These are phyloP conservation scores for Cygnus atratus DNA, from an alignment of 2,113 vertebrate genomes.

Conservation along the genomic window DNA sequence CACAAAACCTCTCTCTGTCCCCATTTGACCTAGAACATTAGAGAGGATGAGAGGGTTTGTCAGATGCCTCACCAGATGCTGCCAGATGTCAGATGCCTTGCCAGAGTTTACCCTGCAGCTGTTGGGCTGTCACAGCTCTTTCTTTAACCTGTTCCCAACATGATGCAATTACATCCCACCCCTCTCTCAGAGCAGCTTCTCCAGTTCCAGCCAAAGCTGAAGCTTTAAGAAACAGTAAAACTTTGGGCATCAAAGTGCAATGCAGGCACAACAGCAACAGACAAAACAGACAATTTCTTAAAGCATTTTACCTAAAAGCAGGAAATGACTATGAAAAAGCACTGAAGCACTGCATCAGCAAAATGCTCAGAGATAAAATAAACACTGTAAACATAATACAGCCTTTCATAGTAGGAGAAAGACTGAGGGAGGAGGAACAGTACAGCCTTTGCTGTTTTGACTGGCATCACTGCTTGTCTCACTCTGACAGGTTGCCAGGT, in stretches of 20 bases:
- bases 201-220: not conserved
- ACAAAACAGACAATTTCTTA: slow-evolving; percentile 26
- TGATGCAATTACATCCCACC: not conserved
- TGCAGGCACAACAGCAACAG: not conserved
- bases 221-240: not conserved
- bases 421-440: slow-evolving; percentile 60
- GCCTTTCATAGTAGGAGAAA: slow-evolving; percentile 65
- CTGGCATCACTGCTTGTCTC: slow-evolving; percentile 58
- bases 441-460: slow-evolving; percentile 72
- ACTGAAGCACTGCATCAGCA: slow-evolving; percentile 32
- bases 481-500: slow-evolving; percentile 61
- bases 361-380: slow-evolving; percentile 63
- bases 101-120: not conserved
- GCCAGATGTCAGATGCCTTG: not conserved
- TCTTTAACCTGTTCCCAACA: not conserved
- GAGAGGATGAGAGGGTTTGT: not conserved
- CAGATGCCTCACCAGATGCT: slow-evolving; percentile 1
- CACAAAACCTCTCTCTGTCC: not conserved
- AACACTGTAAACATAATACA: slow-evolving; percentile 68
- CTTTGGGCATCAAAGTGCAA: not conserved
- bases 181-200: not conserved
- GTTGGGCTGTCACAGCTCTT: not conserved
- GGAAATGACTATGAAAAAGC: slow-evolving; percentile 13
- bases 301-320: slow-evolving; percentile 39
- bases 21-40: not conserved